A percentile compares a stretch with the other conserved stretches of the same genome.
These are phyloP conservation scores for Coptotermes formosanus DNA, from an alignment of 1,140 invertebrate genomes.

Conservation along the genomic window DNA sequence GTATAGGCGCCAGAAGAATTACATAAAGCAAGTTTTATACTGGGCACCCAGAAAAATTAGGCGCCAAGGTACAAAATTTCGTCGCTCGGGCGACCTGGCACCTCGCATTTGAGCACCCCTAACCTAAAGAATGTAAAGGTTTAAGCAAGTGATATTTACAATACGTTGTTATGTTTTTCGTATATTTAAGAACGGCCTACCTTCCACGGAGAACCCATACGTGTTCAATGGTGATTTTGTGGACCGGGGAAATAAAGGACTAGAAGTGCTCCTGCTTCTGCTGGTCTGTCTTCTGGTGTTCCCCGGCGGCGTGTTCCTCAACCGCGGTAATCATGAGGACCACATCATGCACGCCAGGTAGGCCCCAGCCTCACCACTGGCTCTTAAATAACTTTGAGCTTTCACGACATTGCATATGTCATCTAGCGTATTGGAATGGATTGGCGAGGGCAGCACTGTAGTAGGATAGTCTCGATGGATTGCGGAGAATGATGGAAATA, in stretches of 20 bases:
- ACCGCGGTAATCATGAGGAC: constrained; percentile 91
- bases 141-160: too few species aligned
- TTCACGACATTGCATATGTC: neutral
- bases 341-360: constrained; percentile 87
- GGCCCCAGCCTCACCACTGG: constrained; percentile 40
- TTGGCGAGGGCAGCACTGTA: constrained; percentile 1
- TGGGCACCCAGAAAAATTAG: too few species aligned
- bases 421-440: neutral
- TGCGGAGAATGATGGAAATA: too few species aligned
- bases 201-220: constrained; percentile 84
- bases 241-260: constrained; percentile 78
- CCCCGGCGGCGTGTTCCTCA: constrained; percentile 80
- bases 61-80: too few species aligned
- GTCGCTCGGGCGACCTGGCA: too few species aligned
- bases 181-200: constrained; percentile 73
- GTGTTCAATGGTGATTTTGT: constrained; percentile 95
- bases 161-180: neutral
- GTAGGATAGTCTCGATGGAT: too few species aligned
- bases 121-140: too few species aligned
- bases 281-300: constrained; percentile 76
- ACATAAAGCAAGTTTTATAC: too few species aligned
- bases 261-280: constrained; percentile 79
- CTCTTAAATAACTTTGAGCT: too few species aligned
- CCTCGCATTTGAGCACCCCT: too few species aligned
- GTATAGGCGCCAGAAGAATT: too few species aligned